A percentile compares a stretch with the other conserved stretches of the same genome.
Evolutionary conservation across 2,797 vertebrate genomes (phyloP).

Genomic region (Pseudomugil tenellus): DNA sequence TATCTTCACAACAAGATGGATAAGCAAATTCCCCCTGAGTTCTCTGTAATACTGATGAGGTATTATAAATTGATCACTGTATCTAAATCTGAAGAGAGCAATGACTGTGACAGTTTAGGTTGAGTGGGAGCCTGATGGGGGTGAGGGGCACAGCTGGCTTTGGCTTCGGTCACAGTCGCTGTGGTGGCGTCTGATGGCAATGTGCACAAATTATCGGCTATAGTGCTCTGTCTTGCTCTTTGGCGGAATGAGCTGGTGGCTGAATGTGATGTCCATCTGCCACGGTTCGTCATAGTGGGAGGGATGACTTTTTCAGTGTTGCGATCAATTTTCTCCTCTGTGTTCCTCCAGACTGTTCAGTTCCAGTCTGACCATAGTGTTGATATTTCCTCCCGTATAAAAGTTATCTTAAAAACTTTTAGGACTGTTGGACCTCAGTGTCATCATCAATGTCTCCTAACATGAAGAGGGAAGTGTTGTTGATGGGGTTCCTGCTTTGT

Average conservation of each 20-base stretch:
- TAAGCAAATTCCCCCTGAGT: neutral
- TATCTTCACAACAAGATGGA: neutral
- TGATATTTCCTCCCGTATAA: slow-evolving; percentile 12
- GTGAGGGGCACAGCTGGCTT: slow-evolving; percentile 46
- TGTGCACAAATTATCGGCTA: slow-evolving; percentile 33
- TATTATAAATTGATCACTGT: neutral
- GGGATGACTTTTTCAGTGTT: slow-evolving; percentile 41
- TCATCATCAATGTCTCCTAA: neutral
- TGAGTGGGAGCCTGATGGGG: slow-evolving; percentile 39
- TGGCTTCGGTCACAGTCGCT: slow-evolving; percentile 46
- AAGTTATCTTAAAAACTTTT: neutral
- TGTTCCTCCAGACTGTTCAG: slow-evolving; percentile 37
- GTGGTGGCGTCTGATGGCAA: slow-evolving; percentile 35
- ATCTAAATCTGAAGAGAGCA: slow-evolving; percentile 27
- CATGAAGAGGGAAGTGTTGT: neutral
- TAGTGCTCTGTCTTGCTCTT: slow-evolving; percentile 44
- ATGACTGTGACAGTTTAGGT: slow-evolving; percentile 34
- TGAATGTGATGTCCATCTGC: slow-evolving; percentile 61
- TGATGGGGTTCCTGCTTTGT: neutral
- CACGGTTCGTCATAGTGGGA: slow-evolving; percentile 41
- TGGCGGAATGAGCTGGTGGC: slow-evolving; percentile 44
- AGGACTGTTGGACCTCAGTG: neutral
- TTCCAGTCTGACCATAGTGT: slow-evolving; percentile 29
- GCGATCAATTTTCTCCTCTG: slow-evolving; percentile 37
- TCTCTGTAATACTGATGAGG: slow-evolving; percentile 3